phyloP scores from a whole-genome alignment of 2,888 invertebrate species.

The Drosophila merina region DNA sequence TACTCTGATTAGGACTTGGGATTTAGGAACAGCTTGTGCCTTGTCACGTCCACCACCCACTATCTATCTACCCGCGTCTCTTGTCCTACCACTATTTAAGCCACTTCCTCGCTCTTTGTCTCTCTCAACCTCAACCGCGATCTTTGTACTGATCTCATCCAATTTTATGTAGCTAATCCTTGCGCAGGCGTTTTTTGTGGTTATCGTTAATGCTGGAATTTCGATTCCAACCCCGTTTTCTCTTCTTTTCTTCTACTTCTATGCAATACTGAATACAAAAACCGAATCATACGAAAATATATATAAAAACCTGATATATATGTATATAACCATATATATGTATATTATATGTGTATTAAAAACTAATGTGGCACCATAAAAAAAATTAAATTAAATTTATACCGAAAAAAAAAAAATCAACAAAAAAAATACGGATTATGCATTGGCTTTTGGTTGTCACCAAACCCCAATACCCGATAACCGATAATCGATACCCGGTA shows the following conservation, averaged over 20 bases:
- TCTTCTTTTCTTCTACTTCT: slow-evolving; percentile 75
- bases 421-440: slow-evolving; percentile 3
- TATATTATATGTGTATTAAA: slow-evolving; percentile 13
- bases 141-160: slow-evolving; percentile 15
- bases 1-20: too few species aligned
- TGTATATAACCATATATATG: slow-evolving; percentile 15
- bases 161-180: slow-evolving; percentile 44
- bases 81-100: not conserved
- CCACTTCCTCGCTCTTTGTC: slow-evolving; percentile 5
- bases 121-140: slow-evolving; percentile 12
- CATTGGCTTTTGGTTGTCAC: slow-evolving; percentile 4
- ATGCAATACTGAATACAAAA: slow-evolving; percentile 52
- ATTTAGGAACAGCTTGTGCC: too few species aligned
- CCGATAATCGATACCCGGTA: too few species aligned
- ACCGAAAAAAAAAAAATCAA: slow-evolving; percentile 21
- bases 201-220: slow-evolving; percentile 79
- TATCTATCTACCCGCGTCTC: not conserved
- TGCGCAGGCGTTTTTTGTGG: slow-evolving; percentile 51
- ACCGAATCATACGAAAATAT: slow-evolving; percentile 27
- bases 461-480: not conserved
- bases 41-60: too few species aligned
- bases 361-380: slow-evolving; percentile 15
- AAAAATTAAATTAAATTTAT: slow-evolving; percentile 15
- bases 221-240: slow-evolving; percentile 79
- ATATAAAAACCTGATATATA: slow-evolving; percentile 15